phyloP scores from a whole-genome alignment of 1,140 invertebrate genomes.

The Semibalanus balanoides region DNA sequence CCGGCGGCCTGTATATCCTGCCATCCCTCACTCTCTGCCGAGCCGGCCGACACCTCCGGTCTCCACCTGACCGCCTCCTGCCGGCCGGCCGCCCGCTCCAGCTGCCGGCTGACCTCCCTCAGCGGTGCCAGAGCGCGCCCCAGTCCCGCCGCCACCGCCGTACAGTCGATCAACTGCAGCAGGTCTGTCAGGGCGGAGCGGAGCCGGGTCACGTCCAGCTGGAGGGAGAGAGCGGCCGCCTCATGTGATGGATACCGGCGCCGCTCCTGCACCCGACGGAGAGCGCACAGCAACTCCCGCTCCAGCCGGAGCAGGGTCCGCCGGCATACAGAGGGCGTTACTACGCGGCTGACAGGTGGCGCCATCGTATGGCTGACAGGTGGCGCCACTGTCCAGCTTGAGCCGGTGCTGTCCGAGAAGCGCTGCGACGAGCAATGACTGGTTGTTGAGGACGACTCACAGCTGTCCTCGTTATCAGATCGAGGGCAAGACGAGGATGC shows the following conservation, averaged over 20 bases:
- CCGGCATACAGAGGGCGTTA: neutral
- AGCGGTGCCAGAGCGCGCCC: neutral
- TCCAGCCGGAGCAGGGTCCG: neutral
- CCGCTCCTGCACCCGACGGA: neutral
- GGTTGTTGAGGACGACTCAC: too few species aligned
- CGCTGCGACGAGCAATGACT: too few species aligned
- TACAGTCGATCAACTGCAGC: neutral
- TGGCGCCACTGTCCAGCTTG: too few species aligned
- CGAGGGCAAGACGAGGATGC: too few species aligned
- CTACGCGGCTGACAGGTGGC: too few species aligned
- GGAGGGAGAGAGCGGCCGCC: neutral
- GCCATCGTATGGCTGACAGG: too few species aligned
- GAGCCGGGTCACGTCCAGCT: neutral
- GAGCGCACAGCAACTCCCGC: neutral
- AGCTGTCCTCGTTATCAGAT: too few species aligned
- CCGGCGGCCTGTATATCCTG: too few species aligned
- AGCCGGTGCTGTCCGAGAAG: too few species aligned
- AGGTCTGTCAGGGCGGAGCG: neutral
- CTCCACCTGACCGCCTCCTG: neutral
- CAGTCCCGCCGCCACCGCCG: too few species aligned
- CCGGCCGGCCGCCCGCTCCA: neutral
- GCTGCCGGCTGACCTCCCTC: neutral
- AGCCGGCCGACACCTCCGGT: neutral
- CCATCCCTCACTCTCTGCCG: too few species aligned
- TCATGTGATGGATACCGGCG: neutral